Base-by-base conservation (phyloP, 2,888 invertebrate species). In the Brachypalpus laphriformis region DNA sequence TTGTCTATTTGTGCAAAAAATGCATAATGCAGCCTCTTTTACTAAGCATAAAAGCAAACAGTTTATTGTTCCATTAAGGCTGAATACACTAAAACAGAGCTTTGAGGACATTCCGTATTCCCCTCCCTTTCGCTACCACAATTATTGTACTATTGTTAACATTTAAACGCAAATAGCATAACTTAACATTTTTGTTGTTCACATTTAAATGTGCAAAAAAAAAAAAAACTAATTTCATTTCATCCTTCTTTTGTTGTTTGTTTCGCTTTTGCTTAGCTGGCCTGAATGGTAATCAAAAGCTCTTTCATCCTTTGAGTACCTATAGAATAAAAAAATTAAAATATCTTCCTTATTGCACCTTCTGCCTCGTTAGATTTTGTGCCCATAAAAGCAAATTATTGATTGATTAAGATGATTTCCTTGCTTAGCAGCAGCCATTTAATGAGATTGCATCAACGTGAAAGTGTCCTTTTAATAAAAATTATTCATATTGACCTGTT, bases 51-150 rank as follows among this genome's bases (percentile, higher is more conserved):
- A 63, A 57, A 16, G 40, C 47, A 28, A 14, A 63, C 37, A 56
- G 63, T 68, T 81, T 81, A 70, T 75, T 81, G 68, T 81, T 82
- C 14, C 47, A 14, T 22, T 47, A 18, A 47, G 25, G 25, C 34
- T 61, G 28, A 51, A 40, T 72, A 61, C 6, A 49, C 37, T 20
- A 6, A 28, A 28, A 56, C 56, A 54, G 25, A 40, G 5, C 28
- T 42, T 18, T 31, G 22, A 20, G 8, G 11, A 54, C 18, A n/a
- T 16, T 22, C 20, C 34, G 28, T 31, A 1, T 8, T 31, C 31
- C 11, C 9, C 2, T 0, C 6, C 22, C 4, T 37, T 22, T 9
- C 14, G 9, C 16, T n/a, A 1, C 20, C 5, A 25, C 37, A 11
- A 25, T 25, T 25, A 25, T n/a, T 16, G 6, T 20, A 16, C 37